A percentile compares a stretch with the other conserved stretches of the same genome.
These are phyloP conservation scores for Ictalurus punctatus DNA, from an alignment of 2,113 vertebrate species.

Conservation along the genomic window DNA sequence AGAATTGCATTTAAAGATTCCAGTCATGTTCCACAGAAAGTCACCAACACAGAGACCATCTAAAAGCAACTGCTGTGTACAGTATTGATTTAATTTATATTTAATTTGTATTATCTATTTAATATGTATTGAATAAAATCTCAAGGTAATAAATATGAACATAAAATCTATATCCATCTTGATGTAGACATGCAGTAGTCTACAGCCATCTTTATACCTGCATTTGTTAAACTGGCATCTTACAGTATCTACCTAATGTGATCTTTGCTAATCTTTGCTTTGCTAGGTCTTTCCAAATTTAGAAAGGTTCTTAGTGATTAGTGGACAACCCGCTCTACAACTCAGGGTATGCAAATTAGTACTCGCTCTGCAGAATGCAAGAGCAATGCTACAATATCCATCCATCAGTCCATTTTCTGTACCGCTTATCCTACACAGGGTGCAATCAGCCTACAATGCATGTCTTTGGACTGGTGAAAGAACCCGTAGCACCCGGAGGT, in stretches of 20 bases:
- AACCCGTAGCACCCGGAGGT: too few relatives aligned
- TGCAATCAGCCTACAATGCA: too few relatives aligned
- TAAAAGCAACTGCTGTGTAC: background rate
- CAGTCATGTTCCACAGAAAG: background rate
- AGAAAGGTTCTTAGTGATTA: background rate
- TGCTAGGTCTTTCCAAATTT: background rate
- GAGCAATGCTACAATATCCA: background rate
- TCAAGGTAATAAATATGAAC: background rate
- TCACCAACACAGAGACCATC: background rate
- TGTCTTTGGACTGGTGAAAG: too few relatives aligned
- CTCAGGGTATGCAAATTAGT: too few relatives aligned
- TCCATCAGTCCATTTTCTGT: background rate
- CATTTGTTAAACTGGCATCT: background rate
- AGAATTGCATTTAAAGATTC: background rate
- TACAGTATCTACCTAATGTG: background rate
- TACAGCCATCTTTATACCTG: background rate
- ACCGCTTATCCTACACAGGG: too few relatives aligned
- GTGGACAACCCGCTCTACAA: too few relatives aligned
- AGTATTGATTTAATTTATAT: background rate
- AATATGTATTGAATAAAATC: background rate
- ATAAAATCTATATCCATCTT: background rate
- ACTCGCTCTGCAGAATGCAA: too few relatives aligned
- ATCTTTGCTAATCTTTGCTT: background rate
- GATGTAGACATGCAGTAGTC: background rate
- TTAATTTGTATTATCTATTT: background rate